These are phyloP conservation scores for Acrossocheilus fasciatus DNA, from an alignment of 2,797 vertebrate species.

Conservation along the genomic window DNA sequence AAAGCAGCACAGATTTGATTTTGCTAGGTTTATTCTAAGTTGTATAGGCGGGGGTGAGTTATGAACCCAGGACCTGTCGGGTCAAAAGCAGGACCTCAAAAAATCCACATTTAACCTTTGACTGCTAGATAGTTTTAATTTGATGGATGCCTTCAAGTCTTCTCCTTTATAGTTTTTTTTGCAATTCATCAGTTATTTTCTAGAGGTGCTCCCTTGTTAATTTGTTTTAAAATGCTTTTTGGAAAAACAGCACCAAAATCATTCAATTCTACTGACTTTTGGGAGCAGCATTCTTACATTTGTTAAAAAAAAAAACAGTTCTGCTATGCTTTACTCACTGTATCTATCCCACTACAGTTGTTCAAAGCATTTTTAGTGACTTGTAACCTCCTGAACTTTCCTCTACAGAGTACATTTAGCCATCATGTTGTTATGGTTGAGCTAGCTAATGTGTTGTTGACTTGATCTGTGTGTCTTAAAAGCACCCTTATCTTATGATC, in stretches of 20 bases:
- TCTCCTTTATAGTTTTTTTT: not conserved
- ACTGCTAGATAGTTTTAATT: not conserved
- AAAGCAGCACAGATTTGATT: not conserved
- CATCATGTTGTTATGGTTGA: not conserved
- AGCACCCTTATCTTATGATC: not conserved
- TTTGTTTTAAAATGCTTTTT: not conserved
- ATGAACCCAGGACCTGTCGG: not conserved
- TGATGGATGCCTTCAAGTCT: not conserved
- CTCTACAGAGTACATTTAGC: not conserved
- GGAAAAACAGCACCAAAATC: not conserved
- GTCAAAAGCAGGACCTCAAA: not conserved
- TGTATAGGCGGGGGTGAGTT: not conserved
- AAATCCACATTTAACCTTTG: constrained; percentile 9
- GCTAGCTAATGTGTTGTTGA: not conserved
- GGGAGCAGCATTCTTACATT: not conserved
- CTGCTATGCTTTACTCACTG: not conserved
- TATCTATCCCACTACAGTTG: not conserved
- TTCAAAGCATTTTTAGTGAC: not conserved
- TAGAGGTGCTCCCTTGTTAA: not conserved
- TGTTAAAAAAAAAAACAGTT: not conserved
- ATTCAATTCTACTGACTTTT: not conserved
- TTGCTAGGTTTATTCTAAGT: not conserved
- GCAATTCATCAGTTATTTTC: not conserved
- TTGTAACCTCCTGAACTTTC: not conserved
- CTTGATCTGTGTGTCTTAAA: not conserved